phyloP scores from a whole-genome alignment of 2,113 vertebrate species.

The Hemichromis elongatus region DNA sequence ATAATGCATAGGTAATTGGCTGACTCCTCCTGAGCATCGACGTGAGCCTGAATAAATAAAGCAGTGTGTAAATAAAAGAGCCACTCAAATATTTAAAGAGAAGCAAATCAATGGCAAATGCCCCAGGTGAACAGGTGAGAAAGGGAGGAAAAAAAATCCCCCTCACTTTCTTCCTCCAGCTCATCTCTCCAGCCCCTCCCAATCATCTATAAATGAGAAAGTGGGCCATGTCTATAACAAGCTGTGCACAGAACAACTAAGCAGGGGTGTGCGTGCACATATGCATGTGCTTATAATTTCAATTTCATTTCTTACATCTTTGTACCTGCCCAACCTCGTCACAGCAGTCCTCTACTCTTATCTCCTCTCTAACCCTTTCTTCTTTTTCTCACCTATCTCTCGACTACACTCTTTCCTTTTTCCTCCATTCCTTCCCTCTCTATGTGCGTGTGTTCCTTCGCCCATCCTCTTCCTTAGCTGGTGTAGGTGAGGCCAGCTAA shows the following conservation, averaged over 20 bases:
- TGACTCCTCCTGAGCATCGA: constrained; percentile 15
- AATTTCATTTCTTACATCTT: neutral
- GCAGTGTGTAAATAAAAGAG: constrained; percentile 56
- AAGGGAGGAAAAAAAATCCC: neutral
- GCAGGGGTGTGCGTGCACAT: neutral
- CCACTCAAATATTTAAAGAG: constrained; percentile 36
- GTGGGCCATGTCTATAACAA: neutral
- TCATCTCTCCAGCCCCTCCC: neutral
- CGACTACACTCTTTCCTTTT: neutral
- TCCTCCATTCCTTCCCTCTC: neutral
- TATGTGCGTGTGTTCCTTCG: neutral
- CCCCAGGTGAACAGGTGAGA: neutral
- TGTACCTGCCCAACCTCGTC: neutral
- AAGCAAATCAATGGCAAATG: constrained; percentile 32
- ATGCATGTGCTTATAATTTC: neutral
- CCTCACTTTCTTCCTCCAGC: neutral
- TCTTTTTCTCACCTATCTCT: neutral
- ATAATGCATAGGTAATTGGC: constrained; percentile 59
- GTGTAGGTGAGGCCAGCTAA: neutral
- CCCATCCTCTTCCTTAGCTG: neutral
- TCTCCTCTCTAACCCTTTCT: neutral
- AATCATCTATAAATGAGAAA: neutral
- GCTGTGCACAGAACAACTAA: neutral
- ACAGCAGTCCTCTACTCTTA: neutral
- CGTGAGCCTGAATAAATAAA: constrained; percentile 52